Evolutionary conservation across 37 sponge, comb jelly and placozoan species (phyloP).

Genomic region (Halisarca cf. caerulea): DNA sequence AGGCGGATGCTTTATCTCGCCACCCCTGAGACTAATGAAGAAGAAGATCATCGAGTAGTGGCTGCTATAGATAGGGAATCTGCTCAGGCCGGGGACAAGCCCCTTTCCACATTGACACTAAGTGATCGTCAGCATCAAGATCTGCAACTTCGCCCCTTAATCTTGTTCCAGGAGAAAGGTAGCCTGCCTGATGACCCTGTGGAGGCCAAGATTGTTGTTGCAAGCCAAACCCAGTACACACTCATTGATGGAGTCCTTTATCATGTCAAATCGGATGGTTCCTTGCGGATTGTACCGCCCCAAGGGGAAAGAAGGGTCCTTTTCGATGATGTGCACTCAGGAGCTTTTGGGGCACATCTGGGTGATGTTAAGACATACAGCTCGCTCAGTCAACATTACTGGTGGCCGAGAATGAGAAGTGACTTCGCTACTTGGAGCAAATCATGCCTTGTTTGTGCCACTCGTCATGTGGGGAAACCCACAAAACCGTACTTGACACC

Average conservation of each 20-base stretch:
- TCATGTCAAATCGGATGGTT: slow-evolving; percentile 44
- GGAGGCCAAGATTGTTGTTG: not conserved
- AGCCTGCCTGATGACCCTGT: not conserved
- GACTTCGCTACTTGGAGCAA: slow-evolving; percentile 20
- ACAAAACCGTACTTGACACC: not conserved
- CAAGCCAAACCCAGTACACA: not conserved
- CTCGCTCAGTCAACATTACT: slow-evolving; percentile 28
- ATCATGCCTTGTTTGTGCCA: slow-evolving; percentile 39
- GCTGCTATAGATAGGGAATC: not conserved
- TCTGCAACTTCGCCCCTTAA: not conserved
- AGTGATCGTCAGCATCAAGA: not conserved
- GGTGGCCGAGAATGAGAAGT: slow-evolving; percentile 45
- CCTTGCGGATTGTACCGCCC: slow-evolving; percentile 48
- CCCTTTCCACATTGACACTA: not conserved
- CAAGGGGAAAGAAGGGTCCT: not conserved
- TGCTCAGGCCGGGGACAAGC: not conserved
- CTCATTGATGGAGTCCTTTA: slow-evolving; percentile 46
- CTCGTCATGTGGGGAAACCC: not conserved
- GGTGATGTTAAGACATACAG: not conserved
- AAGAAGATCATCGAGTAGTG: not conserved
- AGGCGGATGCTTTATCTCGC: slow-evolving; percentile 15
- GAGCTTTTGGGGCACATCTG: slow-evolving; percentile 32
- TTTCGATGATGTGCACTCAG: slow-evolving; percentile 17
- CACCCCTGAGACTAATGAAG: not conserved
- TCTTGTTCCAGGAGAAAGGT: not conserved